These are phyloP conservation scores for Acanthurus lineatus DNA, from an alignment of 2,797 vertebrate species.

Conservation along the genomic window DNA sequence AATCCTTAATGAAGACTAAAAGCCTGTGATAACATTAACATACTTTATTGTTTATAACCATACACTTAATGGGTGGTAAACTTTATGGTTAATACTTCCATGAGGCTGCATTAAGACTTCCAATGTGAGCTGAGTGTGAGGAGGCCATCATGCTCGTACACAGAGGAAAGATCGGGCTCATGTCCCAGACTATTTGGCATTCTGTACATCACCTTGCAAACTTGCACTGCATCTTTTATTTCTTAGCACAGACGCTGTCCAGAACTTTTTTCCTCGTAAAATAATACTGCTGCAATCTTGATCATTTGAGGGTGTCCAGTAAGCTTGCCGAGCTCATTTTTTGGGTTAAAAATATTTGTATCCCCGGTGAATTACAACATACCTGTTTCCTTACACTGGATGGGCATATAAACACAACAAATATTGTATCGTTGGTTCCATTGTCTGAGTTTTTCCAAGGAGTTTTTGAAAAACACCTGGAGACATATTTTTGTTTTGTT, in stretches of 20 bases:
- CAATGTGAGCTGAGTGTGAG: neutral
- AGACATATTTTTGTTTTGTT: constrained; percentile 17
- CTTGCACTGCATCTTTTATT: constrained; percentile 7
- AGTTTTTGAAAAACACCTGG: constrained; percentile 5
- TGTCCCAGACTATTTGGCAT: constrained; percentile 9
- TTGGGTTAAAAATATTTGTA: constrained; percentile 12
- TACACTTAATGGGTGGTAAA: too few species aligned
- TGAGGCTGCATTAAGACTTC: neutral
- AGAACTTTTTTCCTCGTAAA: constrained; percentile 11
- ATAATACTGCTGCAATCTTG: constrained; percentile 4
- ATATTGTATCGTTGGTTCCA: neutral
- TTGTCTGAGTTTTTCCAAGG: constrained; percentile 23
- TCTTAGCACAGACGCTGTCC: neutral
- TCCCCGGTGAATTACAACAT: constrained; percentile 21
- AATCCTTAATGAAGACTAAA: too few species aligned
- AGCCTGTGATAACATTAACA: too few species aligned
- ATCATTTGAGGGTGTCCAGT: neutral
- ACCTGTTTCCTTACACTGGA: neutral
- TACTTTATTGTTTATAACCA: too few species aligned
- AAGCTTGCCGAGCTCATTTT: constrained; percentile 13
- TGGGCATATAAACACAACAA: neutral
- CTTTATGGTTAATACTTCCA: too few species aligned
- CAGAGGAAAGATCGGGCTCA: neutral
- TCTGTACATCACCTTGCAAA: constrained; percentile 18
- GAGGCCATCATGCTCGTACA: neutral